A percentile compares a stretch with the other conserved stretches of the same genome.
phyloP scores from a whole-genome alignment of 2,797 vertebrate species.

The Emys orbicularis region DNA sequence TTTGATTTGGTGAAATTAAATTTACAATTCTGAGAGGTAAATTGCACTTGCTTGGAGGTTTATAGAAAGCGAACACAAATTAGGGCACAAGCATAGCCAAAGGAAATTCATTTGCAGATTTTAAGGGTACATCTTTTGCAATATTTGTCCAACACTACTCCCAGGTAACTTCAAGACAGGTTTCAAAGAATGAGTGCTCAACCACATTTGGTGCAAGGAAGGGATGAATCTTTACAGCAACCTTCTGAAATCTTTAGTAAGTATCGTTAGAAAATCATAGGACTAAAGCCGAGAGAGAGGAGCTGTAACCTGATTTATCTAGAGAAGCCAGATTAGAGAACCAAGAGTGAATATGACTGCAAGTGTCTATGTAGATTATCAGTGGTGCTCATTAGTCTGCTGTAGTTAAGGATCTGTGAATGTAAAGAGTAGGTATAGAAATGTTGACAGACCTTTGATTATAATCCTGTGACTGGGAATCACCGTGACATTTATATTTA shows the following conservation, averaged over 20 bases:
- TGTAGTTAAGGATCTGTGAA: slow-evolving; percentile 54
- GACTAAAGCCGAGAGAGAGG: slow-evolving; percentile 1
- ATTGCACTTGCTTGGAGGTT: background rate
- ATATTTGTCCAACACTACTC: background rate
- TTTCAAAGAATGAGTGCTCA: background rate
- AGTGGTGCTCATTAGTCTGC: slow-evolving; percentile 50
- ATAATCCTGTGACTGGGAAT: background rate
- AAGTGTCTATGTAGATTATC: background rate
- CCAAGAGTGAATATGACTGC: slow-evolving; percentile 16
- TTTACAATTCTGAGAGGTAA: background rate
- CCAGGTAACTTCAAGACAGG: background rate
- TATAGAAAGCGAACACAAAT: background rate
- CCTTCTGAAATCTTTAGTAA: slow-evolving; percentile 37
- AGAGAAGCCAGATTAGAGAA: slow-evolving; percentile 40
- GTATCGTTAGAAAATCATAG: slow-evolving; percentile 11
- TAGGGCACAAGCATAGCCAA: background rate
- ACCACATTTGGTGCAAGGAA: background rate
- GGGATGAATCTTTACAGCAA: background rate
- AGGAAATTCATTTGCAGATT: background rate
- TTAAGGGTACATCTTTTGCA: background rate
- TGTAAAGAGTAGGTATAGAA: slow-evolving; percentile 57
- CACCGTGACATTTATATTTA: background rate
- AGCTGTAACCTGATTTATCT: slow-evolving; percentile 40
- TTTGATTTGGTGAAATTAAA: background rate
- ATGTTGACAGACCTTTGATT: slow-evolving; percentile 28